phyloP scores from a whole-genome alignment of 2,113 vertebrate genomes.

The Myiopsitta monachus region DNA sequence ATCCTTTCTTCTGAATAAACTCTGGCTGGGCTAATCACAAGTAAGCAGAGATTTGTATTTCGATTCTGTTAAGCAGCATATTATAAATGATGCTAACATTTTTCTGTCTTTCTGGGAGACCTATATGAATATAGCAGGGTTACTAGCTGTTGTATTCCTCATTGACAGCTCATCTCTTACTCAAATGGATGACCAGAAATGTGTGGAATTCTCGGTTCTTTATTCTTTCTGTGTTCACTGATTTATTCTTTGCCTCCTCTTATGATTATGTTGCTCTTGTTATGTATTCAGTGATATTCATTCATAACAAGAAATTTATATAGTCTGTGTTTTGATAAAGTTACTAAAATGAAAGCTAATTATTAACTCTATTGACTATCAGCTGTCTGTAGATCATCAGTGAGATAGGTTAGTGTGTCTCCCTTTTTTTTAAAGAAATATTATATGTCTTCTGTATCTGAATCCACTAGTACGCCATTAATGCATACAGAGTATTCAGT shows the following conservation, averaged over 20 bases:
- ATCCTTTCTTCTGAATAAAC: not conserved
- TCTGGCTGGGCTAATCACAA: not conserved
- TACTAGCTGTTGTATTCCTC: not conserved
- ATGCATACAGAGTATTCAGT: not conserved
- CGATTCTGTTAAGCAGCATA: not conserved
- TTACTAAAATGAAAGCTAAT: not conserved
- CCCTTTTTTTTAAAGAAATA: not conserved
- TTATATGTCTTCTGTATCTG: not conserved
- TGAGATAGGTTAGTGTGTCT: not conserved
- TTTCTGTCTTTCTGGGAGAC: not conserved
- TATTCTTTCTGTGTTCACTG: not conserved
- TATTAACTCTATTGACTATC: not conserved
- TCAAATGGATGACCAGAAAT: not conserved
- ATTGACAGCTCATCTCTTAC: not conserved
- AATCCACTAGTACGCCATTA: not conserved
- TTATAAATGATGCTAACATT: not conserved
- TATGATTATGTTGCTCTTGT: not conserved
- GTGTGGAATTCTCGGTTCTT: not conserved
- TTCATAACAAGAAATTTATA: not conserved
- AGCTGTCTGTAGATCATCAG: not conserved
- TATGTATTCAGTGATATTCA: not conserved
- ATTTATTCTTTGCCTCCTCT: not conserved
- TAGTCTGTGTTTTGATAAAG: not conserved
- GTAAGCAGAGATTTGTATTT: not conserved
- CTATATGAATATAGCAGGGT: not conserved